Percentiles rank a stretch among this genome's conserved stretches.
Evolutionary conservation across 2,888 invertebrate genomes (phyloP).

Genomic region (Plusia festucae): DNA sequence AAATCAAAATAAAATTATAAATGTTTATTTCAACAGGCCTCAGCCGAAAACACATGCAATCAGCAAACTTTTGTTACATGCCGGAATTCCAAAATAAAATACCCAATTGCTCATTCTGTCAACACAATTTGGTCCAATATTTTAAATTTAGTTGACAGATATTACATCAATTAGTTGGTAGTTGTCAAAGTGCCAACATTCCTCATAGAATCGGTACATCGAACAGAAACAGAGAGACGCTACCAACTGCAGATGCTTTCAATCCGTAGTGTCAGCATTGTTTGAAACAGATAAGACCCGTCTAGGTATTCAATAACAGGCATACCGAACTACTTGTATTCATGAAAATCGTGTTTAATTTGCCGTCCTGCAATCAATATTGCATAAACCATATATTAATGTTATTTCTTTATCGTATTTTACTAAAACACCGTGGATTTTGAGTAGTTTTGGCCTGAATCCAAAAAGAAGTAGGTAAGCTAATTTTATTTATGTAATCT

Average conservation of each 20-base stretch:
- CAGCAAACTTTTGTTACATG: no score
- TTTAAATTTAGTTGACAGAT: neutral
- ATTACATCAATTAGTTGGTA: neutral
- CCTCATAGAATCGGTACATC: neutral
- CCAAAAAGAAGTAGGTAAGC: neutral
- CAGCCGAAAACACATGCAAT: no score
- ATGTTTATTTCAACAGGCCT: no score
- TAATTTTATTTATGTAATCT: neutral
- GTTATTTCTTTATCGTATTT: neutral
- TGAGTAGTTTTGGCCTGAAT: neutral
- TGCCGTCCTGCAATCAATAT: neutral
- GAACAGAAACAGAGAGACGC: neutral
- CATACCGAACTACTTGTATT: constrained; percentile 28
- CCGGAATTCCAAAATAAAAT: no score
- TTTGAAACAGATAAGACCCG: constrained; percentile 37
- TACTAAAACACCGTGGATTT: neutral
- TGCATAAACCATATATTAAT: neutral
- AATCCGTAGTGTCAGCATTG: constrained; percentile 23
- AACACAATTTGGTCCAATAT: no score
- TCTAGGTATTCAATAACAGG: constrained; percentile 35
- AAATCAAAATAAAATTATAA: no score
- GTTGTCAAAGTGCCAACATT: neutral
- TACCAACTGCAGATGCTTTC: constrained; percentile 12
- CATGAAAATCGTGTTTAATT: constrained; percentile 23
- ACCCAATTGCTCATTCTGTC: no score